Conservation (phyloP, 2,888 invertebrate species). For the Ectemnius lituratus region DNA sequence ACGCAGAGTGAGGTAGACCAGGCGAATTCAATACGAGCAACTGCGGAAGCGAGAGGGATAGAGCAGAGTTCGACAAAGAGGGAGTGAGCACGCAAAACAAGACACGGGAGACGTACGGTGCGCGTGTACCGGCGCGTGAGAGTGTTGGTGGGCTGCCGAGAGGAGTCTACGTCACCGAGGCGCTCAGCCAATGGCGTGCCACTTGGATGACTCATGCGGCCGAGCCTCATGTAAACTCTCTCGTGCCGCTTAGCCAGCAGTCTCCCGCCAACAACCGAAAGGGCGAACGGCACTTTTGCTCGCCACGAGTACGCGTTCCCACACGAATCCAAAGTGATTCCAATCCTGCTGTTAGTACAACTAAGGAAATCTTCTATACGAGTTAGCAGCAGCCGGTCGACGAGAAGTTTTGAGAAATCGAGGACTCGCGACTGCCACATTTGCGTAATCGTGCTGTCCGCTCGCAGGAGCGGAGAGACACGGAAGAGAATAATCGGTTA, state of each 20-base stretch:
- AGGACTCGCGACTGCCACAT: no score
- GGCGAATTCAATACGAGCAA: neutral
- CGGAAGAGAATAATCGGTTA: no score
- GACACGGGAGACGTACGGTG: neutral
- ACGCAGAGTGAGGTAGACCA: constrained; percentile 2
- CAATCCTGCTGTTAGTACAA: no score
- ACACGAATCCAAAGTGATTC: constrained; percentile 30
- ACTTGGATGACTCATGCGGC: constrained; percentile 66
- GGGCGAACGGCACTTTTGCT: constrained; percentile 33
- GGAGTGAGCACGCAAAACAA: neutral
- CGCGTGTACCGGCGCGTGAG: constrained; percentile 30
- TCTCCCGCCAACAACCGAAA: constrained; percentile 63
- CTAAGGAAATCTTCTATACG: no score
- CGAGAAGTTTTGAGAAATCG: no score
- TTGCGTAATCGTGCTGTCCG: no score
- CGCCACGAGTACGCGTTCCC: constrained; percentile 44
- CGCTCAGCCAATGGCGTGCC: constrained; percentile 60
- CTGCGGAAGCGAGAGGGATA: constrained; percentile 12
- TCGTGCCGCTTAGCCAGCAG: constrained; percentile 62
- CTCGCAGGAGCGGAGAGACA: no score
- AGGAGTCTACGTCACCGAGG: constrained; percentile 63
- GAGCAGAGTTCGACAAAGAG: constrained; percentile 22
- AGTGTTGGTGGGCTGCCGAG: constrained; percentile 45
- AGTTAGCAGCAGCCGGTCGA: no score
- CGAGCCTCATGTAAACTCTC: constrained; percentile 71